Conservation (phyloP, 2,797 vertebrate species). For the Phylloscopus collybita region DNA sequence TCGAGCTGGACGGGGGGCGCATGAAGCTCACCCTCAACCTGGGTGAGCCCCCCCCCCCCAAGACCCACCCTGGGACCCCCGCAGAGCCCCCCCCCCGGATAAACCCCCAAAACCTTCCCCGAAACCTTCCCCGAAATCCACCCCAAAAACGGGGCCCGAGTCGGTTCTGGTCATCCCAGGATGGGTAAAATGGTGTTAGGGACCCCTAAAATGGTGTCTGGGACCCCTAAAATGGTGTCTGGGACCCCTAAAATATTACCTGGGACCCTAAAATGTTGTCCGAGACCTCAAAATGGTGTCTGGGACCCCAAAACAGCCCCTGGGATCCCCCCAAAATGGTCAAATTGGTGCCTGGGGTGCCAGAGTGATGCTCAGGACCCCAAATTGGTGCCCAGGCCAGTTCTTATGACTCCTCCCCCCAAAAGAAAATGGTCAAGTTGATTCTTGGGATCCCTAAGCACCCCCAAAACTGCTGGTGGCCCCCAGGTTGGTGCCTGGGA, state of each 20-base stretch:
- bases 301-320: not conserved
- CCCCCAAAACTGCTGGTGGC: not conserved
- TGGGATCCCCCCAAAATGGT: not conserved
- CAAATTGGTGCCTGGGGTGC: not conserved
- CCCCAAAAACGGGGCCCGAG: not conserved
- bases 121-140: rapidly evolving
- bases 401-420: no score
- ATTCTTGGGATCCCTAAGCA: no score
- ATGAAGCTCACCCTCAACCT: slow-evolving; percentile 96
- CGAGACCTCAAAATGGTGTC: no score
- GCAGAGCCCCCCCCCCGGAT: not conserved
- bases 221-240: not conserved
- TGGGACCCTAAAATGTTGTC: no score
- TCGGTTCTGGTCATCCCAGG: not conserved
- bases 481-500: no score
- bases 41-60: slow-evolving; percentile 80
- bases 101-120: no score
- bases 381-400: no score
- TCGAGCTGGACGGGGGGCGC: slow-evolving; percentile 93
- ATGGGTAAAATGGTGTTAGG: no score
- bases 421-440: no score
- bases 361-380: not conserved
- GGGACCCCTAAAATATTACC: no score
- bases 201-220: not conserved
- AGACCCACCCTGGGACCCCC: no score